Percentiles rank a stretch among this genome's conserved stretches.
phyloP scores from a whole-genome alignment of 2,888 invertebrate genomes.

The Conchocele bisecta region DNA sequence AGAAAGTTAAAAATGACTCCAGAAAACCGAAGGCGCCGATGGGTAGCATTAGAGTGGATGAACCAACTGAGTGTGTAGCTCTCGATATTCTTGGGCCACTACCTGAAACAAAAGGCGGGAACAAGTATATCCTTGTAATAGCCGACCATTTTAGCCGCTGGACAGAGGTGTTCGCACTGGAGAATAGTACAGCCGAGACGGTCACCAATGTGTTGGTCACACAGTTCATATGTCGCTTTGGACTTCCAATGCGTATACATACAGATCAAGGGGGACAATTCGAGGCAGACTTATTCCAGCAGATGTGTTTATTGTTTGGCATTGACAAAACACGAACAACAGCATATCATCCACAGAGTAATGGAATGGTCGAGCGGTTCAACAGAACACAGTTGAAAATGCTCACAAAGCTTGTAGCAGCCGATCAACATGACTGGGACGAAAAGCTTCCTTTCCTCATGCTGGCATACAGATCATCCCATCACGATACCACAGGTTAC shows the following conservation, averaged over 20 bases:
- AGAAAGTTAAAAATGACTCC: neutral
- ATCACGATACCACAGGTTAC: neutral
- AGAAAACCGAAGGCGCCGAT: neutral
- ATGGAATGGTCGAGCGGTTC: constrained; percentile 1
- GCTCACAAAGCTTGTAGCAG: neutral
- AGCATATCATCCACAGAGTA: constrained; percentile 3
- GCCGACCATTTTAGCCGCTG: constrained; percentile 53
- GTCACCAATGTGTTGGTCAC: constrained; percentile 39
- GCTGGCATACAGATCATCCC: constrained; percentile 3
- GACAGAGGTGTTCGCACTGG: constrained; percentile 42
- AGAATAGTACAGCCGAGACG: constrained; percentile 39
- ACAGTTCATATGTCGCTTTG: constrained; percentile 34
- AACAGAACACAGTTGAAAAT: neutral
- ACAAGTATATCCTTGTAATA: constrained; percentile 45
- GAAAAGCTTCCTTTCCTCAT: neutral
- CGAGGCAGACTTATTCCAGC: constrained; percentile 35
- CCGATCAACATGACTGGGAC: constrained; percentile 1
- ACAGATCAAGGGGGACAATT: constrained; percentile 50
- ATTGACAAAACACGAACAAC: constrained; percentile 1
- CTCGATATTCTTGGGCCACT: constrained; percentile 36
- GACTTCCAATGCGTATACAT: constrained; percentile 33
- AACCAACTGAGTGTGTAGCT: constrained; percentile 42
- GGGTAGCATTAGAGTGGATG: constrained; percentile 3
- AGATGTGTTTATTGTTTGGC: constrained; percentile 1
- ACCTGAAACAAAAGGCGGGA: constrained; percentile 32